These are phyloP conservation scores for Cottus gobio DNA, from an alignment of 2,113 vertebrate species.

Conservation along the genomic window DNA sequence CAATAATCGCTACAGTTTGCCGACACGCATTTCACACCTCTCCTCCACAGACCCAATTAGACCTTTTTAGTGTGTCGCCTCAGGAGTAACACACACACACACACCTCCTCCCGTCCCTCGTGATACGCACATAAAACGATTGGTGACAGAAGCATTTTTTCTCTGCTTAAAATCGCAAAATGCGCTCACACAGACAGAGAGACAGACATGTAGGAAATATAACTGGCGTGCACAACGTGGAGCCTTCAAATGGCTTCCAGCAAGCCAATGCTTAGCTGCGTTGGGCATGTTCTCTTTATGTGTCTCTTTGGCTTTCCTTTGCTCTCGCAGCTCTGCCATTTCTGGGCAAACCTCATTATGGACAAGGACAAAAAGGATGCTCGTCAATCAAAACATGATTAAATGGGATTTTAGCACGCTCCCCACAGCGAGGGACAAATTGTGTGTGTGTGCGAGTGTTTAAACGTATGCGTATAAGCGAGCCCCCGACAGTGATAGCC, in stretches of 20 bases:
- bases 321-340: slow-evolving; percentile 23
- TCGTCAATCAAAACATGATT: slow-evolving; percentile 54
- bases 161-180: slow-evolving; percentile 35
- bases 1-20: slow-evolving; percentile 40
- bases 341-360: slow-evolving; percentile 52
- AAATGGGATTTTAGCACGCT: slow-evolving; percentile 49
- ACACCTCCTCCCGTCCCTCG: neutral
- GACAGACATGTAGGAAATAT: slow-evolving; percentile 29
- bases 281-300: slow-evolving; percentile 14
- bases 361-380: slow-evolving; percentile 50
- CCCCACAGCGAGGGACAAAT: slow-evolving; percentile 31
- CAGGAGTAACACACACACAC: slow-evolving; percentile 32
- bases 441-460: neutral
- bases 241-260: slow-evolving; percentile 20
- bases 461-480: slow-evolving; percentile 9
- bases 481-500: slow-evolving; percentile 33
- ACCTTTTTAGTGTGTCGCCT: slow-evolving; percentile 47
- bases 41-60: slow-evolving; percentile 68
- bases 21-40: slow-evolving; percentile 67
- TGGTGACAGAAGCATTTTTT: slow-evolving; percentile 25
- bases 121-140: slow-evolving; percentile 45
- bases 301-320: slow-evolving; percentile 9
- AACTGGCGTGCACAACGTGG: neutral
- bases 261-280: neutral
- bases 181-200: slow-evolving; percentile 27